Conservation (phyloP, 1,140 invertebrate genomes). For the Calephelis nemesis region DNA sequence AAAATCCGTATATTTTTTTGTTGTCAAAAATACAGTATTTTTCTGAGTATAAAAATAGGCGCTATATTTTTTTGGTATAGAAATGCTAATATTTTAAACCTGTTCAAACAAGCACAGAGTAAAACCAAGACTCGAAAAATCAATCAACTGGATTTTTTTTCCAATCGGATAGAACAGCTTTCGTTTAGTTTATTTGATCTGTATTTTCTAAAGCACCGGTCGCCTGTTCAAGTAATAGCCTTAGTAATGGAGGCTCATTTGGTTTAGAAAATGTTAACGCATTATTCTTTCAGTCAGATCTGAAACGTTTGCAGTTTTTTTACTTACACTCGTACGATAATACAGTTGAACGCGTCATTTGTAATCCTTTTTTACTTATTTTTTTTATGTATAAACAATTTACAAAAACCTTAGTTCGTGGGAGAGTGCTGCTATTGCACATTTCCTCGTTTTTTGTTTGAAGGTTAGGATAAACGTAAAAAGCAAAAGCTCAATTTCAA, state of each 20-base stretch:
- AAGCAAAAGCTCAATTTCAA: too few relatives aligned
- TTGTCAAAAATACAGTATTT: too few relatives aligned
- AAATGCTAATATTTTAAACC: too few relatives aligned
- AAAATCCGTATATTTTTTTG: too few relatives aligned
- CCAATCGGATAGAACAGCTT: background rate
- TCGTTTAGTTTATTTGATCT: background rate
- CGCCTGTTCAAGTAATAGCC: background rate
- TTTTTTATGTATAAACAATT: background rate
- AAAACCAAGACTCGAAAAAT: too few relatives aligned
- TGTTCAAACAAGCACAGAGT: too few relatives aligned
- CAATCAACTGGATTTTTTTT: background rate
- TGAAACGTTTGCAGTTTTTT: background rate
- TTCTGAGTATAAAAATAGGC: too few relatives aligned
- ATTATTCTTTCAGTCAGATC: background rate
- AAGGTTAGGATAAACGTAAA: too few relatives aligned
- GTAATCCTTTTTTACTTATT: background rate
- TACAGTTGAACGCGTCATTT: background rate
- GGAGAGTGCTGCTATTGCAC: too few relatives aligned
- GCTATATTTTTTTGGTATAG: too few relatives aligned
- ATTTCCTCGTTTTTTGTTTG: too few relatives aligned
- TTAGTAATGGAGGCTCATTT: slow-evolving; percentile 11
- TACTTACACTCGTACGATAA: too few relatives aligned
- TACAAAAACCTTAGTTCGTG: background rate
- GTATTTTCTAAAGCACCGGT: slow-evolving; percentile 12
- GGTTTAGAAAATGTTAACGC: slow-evolving; percentile 8